Percentiles rank a stretch among this genome's conserved stretches.
These are phyloP conservation scores for Watsonalla cultraria DNA, from an alignment of 2,888 invertebrate species.

Conservation along the genomic window DNA sequence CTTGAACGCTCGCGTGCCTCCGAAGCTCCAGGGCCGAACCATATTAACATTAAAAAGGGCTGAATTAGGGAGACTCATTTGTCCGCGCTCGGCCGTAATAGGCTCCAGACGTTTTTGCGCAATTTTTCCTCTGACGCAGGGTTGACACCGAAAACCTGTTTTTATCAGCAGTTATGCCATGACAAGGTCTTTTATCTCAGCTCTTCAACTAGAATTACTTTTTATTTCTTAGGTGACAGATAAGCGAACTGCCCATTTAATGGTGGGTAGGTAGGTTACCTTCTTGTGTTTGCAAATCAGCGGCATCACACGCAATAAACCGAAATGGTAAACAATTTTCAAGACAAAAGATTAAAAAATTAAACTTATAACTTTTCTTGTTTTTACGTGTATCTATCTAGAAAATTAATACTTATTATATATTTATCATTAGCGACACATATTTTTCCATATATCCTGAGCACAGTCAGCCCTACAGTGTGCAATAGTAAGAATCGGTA, in stretches of 20 bases:
- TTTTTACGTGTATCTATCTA: too few species aligned
- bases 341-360: too few species aligned
- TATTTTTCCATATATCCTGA: neutral
- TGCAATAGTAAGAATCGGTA: slow-evolving; percentile 2
- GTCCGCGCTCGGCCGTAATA: slow-evolving; percentile 1
- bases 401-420: too few species aligned
- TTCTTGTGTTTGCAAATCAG: too few species aligned
- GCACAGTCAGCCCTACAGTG: neutral
- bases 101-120: neutral
- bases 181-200: neutral
- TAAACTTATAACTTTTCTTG: too few species aligned
- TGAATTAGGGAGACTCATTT: slow-evolving; percentile 3
- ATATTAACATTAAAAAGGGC: slow-evolving; percentile 7
- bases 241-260: too few species aligned
- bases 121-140: neutral
- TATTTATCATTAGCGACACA: too few species aligned
- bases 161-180: neutral
- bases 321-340: too few species aligned
- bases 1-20: neutral
- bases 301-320: too few species aligned
- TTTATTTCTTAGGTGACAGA: too few species aligned
- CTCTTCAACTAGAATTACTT: neutral
- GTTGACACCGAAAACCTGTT: neutral
- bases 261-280: too few species aligned
- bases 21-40: neutral